Percentiles rank a stretch among this genome's conserved stretches.
Evolutionary conservation across 92 coral and sea anemone species (phyloP).

Genomic region (Heteractis magnifica): DNA sequence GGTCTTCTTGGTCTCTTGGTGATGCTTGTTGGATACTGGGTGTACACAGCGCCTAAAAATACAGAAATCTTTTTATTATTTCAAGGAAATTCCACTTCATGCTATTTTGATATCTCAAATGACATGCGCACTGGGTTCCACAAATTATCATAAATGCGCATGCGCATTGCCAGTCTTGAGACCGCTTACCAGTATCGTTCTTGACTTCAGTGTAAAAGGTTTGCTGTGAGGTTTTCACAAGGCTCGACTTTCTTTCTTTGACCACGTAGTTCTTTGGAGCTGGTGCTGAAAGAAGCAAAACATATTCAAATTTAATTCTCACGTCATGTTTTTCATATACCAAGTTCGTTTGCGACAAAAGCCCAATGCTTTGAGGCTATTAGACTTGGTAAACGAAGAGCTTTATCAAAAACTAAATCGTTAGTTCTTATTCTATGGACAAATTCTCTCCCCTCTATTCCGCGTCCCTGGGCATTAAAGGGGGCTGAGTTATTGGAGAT

Average conservation of each 20-base stretch:
- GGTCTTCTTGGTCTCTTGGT: slow-evolving; percentile 67
- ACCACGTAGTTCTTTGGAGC: slow-evolving; percentile 57
- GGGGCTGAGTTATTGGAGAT: not conserved
- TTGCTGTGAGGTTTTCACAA: slow-evolving; percentile 68
- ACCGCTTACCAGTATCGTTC: slow-evolving; percentile 81
- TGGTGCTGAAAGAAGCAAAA: slow-evolving; percentile 58
- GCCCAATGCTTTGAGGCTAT: too few relatives aligned
- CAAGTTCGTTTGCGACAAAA: too few relatives aligned
- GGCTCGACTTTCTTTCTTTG: slow-evolving; percentile 64
- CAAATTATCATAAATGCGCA: not conserved
- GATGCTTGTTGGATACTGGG: slow-evolving; percentile 65
- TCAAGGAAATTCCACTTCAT: not conserved
- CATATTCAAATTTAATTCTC: not conserved
- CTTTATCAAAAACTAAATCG: too few relatives aligned
- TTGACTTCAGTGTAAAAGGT: slow-evolving; percentile 90
- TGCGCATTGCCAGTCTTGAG: not conserved
- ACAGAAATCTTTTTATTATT: not conserved
- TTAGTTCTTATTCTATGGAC: too few relatives aligned
- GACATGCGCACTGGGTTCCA: not conserved
- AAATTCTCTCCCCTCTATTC: not conserved
- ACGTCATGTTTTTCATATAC: not conserved
- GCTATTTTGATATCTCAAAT: not conserved
- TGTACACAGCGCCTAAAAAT: slow-evolving; percentile 74
- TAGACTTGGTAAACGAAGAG: too few relatives aligned
- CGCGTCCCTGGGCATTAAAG: not conserved